Percentiles rank a stretch among this genome's conserved stretches.
Evolutionary conservation across 2,797 vertebrate species (phyloP).

Genomic region (Sternarchorhynchus goeldii): DNA sequence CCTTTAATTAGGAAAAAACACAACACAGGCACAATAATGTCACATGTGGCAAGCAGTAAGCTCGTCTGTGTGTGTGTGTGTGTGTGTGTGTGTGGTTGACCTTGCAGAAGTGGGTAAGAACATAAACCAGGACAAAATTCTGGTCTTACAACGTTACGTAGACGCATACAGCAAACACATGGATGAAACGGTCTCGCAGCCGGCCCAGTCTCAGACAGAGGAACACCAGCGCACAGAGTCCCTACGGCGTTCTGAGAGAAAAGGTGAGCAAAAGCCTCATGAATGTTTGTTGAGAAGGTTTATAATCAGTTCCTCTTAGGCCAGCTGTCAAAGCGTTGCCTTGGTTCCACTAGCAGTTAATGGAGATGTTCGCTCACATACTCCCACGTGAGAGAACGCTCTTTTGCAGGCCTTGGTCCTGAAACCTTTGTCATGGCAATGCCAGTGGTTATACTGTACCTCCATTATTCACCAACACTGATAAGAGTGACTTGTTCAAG

Average conservation of each 20-base stretch:
- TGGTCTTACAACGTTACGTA: constrained; percentile 76
- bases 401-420: neutral
- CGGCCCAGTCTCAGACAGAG: constrained; percentile 21
- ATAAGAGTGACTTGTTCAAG: too few relatives aligned
- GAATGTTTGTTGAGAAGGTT: neutral
- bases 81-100: too few relatives aligned
- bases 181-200: constrained; percentile 55
- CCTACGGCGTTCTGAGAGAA: constrained; percentile 20
- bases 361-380: neutral
- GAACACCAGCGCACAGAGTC: neutral
- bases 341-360: too few relatives aligned
- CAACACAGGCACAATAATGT: neutral
- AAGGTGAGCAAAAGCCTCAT: constrained; percentile 27
- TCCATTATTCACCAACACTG: too few relatives aligned
- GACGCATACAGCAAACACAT: constrained; percentile 69
- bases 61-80: neutral
- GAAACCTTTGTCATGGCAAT: neutral
- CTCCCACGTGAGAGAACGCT: neutral
- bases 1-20: constrained; percentile 11
- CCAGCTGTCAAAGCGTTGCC: too few relatives aligned
- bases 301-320: neutral
- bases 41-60: neutral
- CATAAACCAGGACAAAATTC: constrained; percentile 84
- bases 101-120: constrained; percentile 84
- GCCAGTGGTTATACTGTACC: too few relatives aligned